phyloP scores from a whole-genome alignment of 2,888 invertebrate genomes.

The Trissoscelio sp. region DNA sequence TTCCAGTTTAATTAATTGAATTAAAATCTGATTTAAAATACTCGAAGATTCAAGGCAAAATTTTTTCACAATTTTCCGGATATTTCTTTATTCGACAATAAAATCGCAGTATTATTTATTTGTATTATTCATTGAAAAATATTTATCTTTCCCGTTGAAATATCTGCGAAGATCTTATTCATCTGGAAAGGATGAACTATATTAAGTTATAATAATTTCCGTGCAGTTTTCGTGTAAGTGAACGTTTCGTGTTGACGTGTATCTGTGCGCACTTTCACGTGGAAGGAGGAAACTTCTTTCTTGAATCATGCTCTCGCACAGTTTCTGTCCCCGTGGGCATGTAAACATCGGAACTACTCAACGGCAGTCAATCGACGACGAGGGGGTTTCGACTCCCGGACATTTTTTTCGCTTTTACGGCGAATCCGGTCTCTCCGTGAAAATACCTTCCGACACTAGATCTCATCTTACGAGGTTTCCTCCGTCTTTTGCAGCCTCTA shows the following conservation, averaged over 20 bases:
- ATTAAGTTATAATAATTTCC: constrained; percentile 36
- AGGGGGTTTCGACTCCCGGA: constrained; percentile 25
- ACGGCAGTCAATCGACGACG: constrained; percentile 77
- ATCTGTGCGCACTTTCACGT: neutral
- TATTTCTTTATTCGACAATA: neutral
- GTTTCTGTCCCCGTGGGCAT: constrained; percentile 76
- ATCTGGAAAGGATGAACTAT: neutral
- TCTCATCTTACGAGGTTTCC: constrained; percentile 48
- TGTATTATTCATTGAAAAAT: neutral
- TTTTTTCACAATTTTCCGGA: too few relatives aligned
- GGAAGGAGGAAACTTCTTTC: constrained; percentile 35
- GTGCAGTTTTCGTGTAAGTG: neutral
- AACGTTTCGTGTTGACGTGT: too few relatives aligned
- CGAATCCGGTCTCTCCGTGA: constrained; percentile 38
- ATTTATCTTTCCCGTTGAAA: constrained; percentile 15
- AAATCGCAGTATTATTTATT: constrained; percentile 9
- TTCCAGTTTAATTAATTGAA: too few relatives aligned
- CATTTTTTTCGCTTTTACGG: constrained; percentile 52
- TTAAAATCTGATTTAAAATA: too few relatives aligned
- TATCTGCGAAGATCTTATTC: neutral
- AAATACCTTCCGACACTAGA: constrained; percentile 47
- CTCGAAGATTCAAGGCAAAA: too few relatives aligned
- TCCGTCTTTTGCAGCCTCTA: constrained; percentile 31
- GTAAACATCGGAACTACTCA: constrained; percentile 79
- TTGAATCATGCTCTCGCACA: constrained; percentile 62